Conservation (phyloP, 2,888 invertebrate species). For the Xestia xanthographa region DNA sequence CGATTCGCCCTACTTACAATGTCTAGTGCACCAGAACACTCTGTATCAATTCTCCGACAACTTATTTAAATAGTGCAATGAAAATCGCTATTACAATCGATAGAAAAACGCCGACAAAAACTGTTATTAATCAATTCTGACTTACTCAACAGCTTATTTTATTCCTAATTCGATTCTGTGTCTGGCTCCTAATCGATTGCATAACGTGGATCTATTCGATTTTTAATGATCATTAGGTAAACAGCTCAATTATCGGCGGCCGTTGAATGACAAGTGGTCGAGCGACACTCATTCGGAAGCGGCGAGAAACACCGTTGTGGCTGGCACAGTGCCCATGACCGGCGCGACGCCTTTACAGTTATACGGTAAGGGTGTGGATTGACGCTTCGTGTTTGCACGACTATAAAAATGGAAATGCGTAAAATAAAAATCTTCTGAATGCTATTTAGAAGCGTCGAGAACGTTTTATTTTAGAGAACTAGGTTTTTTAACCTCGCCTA, state of each 20-base stretch:
- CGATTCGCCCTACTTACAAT: constrained; percentile 79
- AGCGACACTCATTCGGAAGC: constrained; percentile 75
- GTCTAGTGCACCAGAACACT: constrained; percentile 61
- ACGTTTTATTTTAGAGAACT: constrained; percentile 50
- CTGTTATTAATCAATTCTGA: constrained; percentile 46
- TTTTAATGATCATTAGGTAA: constrained; percentile 64
- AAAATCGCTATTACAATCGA: constrained; percentile 35
- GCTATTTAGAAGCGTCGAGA: constrained; percentile 56
- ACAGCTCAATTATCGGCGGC: constrained; percentile 58
- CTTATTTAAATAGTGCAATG: constrained; percentile 50
- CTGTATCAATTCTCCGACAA: constrained; percentile 24
- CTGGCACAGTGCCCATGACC: constrained; percentile 87
- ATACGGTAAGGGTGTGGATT: constrained; percentile 70
- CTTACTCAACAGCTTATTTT: constrained; percentile 47
- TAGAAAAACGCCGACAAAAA: constrained; percentile 42
- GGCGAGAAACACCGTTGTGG: constrained; percentile 74
- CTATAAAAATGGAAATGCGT: constrained; percentile 67
- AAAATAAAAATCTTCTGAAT: constrained; percentile 57
- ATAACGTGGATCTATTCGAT: constrained; percentile 52
- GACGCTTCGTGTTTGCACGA: constrained; percentile 64
- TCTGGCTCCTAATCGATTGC: constrained; percentile 60
- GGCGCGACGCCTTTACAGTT: constrained; percentile 71
- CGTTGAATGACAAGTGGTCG: constrained; percentile 63
- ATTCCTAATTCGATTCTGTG: constrained; percentile 57
- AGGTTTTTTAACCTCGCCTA: constrained; percentile 54